Evolutionary conservation across 2,113 vertebrate species (phyloP), one percentile per base, ranked within the genome.

Genomic region (Cyprinodon brontotheroides): DNA sequence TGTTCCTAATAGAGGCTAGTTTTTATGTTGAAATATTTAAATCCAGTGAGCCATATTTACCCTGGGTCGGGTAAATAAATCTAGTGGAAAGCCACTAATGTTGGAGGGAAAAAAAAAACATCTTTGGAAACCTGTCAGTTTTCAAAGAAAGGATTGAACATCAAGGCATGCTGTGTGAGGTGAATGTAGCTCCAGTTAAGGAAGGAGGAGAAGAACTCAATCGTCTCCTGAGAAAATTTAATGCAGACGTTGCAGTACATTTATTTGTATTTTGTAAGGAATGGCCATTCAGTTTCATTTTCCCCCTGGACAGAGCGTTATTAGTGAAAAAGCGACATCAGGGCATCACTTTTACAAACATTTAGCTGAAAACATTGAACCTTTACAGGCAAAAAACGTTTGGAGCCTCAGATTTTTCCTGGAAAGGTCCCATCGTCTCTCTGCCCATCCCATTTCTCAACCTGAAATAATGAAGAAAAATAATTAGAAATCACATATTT

Each of bases 391-490:
- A 9, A 14, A 68, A 65, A 0, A 68, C 72, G 77, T 70, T 70
- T 29, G 62, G 17, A 67, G 40, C 7, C 57, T 95, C 84, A 96
- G 88, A 96, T 95, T 89, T 96, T 96, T 53, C 96, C 96, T 4
- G 95, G 90, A 70, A 97, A 96, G 0, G 68, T 95, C 29, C 95
- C 96, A 0, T 94, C 93, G 2, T 84, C 95, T 65, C 88, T 88
- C 77, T 94, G 94, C 0, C 94, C 92, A 0, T 96, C 95, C 96
- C 96, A 96, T 77, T 90, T 70, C 4, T 93, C 86, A 45, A 96
- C 11, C 96, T 91, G 43, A 62, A 68, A 17, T 13, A 57, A 75
- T 29, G 29, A 1, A 61, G 12, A 13, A 39, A 39, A 4, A 20
- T 15, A 6, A 61, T 12, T 70, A 13, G 50, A 13, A 60, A 43